These are phyloP conservation scores for Anthopleura sola DNA, from an alignment of 64 coral and sea anemone genomes.

Conservation along the genomic window DNA sequence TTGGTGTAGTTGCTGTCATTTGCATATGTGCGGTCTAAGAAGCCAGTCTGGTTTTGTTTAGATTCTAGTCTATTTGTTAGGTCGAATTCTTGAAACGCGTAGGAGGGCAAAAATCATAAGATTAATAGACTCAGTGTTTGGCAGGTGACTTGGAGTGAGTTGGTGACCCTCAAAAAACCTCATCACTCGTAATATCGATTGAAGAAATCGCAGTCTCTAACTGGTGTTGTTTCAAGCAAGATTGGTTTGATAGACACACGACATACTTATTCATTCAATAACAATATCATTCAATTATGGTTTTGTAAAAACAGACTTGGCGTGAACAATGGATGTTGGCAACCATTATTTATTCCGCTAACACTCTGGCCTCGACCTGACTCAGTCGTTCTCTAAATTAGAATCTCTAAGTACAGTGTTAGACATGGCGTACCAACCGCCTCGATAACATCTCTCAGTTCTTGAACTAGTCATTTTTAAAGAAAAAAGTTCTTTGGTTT, in stretches of 20 bases:
- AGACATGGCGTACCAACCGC: neutral
- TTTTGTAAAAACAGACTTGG: conserved; percentile 45
- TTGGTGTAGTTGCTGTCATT: neutral
- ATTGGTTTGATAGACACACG: neutral
- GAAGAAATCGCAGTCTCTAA: neutral
- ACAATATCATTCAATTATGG: conserved; percentile 62
- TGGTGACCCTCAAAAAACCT: neutral
- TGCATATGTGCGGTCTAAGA: neutral
- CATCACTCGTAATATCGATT: neutral
- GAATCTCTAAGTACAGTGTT: neutral
- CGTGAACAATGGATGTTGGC: conserved; percentile 24
- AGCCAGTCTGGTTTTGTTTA: neutral
- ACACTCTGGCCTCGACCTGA: neutral
- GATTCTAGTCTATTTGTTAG: neutral
- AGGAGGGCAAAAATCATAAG: neutral
- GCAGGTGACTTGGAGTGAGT: neutral
- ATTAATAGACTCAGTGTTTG: neutral
- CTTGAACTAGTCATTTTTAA: neutral
- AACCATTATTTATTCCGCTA: conserved; percentile 24
- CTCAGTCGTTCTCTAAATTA: neutral
- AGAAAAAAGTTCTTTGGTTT: neutral
- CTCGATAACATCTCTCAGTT: neutral
- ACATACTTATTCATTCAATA: conserved; percentile 32
- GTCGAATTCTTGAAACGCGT: neutral
- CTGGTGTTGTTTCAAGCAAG: neutral